A percentile compares a stretch with the other conserved stretches of the same genome.
Conservation (phyloP, 2,113 vertebrate species). For the Proteles cristata region DNA sequence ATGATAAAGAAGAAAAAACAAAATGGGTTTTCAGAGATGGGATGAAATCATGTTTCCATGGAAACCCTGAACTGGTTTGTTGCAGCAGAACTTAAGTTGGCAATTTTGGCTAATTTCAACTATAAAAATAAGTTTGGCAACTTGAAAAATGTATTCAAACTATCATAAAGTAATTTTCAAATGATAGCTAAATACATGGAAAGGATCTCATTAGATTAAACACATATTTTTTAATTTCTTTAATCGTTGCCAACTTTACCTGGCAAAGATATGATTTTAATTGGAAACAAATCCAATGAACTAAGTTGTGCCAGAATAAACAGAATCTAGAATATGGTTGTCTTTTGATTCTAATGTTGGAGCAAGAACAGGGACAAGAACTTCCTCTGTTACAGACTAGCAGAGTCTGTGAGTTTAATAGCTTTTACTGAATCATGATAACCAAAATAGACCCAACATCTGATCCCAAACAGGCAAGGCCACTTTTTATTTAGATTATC, state of each 20-base stretch:
- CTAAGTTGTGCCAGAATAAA: slow-evolving; percentile 78
- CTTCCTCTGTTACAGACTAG: slow-evolving; percentile 72
- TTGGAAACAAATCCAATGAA: slow-evolving; percentile 73
- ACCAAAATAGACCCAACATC: slow-evolving; percentile 71
- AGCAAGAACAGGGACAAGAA: slow-evolving; percentile 56
- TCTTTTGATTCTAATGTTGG: slow-evolving; percentile 73
- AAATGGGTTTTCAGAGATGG: slow-evolving; percentile 62
- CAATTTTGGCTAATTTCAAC: slow-evolving; percentile 66
- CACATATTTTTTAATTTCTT: slow-evolving; percentile 34
- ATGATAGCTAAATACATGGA: background rate
- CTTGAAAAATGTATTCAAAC: slow-evolving; percentile 59
- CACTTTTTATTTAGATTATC: background rate
- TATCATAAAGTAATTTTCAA: slow-evolving; percentile 58
- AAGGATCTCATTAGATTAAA: slow-evolving; percentile 59
- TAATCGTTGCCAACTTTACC: slow-evolving; percentile 40
- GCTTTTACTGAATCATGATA: slow-evolving; percentile 71
- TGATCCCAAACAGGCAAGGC: background rate
- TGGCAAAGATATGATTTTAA: slow-evolving; percentile 75
- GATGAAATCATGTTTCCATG: slow-evolving; percentile 84
- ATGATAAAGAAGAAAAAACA: slow-evolving; percentile 85
- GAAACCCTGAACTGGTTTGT: slow-evolving; percentile 66
- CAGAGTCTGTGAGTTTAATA: slow-evolving; percentile 72
- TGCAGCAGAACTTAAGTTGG: slow-evolving; percentile 68
- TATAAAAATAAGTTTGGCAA: slow-evolving; percentile 65
- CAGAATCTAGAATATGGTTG: slow-evolving; percentile 66